These are phyloP conservation scores for Todus mexicanus DNA, from an alignment of 2,797 vertebrate species.

Conservation along the genomic window DNA sequence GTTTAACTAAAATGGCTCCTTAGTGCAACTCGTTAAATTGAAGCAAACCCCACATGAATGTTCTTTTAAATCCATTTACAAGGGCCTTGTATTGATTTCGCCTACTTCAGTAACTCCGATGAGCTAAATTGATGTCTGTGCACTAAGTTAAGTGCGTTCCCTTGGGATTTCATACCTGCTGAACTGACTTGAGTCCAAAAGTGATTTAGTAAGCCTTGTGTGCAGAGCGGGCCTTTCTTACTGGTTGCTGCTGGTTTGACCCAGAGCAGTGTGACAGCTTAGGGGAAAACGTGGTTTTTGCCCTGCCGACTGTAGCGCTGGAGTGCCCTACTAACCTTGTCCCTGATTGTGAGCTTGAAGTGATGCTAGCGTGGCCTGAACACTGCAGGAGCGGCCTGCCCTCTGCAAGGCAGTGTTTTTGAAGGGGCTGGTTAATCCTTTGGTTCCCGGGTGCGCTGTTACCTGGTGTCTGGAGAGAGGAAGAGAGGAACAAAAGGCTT, in stretches of 20 bases:
- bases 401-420: neutral
- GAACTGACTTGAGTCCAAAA: conserved; percentile 8
- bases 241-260: neutral
- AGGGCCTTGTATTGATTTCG: conserved; percentile 47
- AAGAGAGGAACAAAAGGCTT: neutral
- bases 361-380: neutral
- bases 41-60: neutral
- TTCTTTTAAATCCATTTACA: conserved; percentile 41
- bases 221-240: neutral
- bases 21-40: conserved; percentile 3
- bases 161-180: conserved; percentile 4
- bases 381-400: neutral
- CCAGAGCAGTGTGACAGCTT: neutral
- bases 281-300: neutral
- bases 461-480: neutral
- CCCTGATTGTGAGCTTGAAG: neutral
- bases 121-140: conserved; percentile 31
- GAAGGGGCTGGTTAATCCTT: neutral
- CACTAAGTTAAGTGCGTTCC: neutral
- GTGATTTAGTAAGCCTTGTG: neutral
- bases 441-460: neutral
- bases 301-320: neutral
- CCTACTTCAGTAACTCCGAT: conserved; percentile 29
- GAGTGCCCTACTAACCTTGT: neutral
- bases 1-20: conserved; percentile 13